Evolutionary conservation across 2,888 invertebrate species (phyloP).

Genomic region (Seira musarum): DNA sequence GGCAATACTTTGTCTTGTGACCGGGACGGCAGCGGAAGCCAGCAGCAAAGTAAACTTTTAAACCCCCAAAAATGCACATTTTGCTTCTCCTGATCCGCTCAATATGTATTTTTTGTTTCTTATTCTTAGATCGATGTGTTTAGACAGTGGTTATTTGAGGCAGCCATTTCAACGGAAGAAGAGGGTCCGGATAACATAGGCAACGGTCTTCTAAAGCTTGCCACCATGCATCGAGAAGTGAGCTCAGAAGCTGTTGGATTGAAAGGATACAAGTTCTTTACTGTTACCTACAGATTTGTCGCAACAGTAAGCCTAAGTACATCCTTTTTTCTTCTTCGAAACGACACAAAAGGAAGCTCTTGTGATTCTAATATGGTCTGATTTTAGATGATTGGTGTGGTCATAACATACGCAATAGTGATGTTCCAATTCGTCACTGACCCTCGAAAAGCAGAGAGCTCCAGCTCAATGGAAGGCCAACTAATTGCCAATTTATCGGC

Average conservation of each 20-base stretch:
- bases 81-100: no score
- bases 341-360: no score
- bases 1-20: constrained; percentile 35
- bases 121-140: constrained; percentile 39
- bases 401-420: constrained; percentile 41
- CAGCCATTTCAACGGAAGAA: constrained; percentile 22
- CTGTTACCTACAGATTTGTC: constrained; percentile 40
- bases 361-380: neutral
- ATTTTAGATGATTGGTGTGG: constrained; percentile 40
- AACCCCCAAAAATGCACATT: no score
- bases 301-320: constrained; percentile 44
- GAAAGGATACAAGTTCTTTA: constrained; percentile 50
- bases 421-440: constrained; percentile 52
- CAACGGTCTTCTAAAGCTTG: constrained; percentile 15
- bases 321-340: no score
- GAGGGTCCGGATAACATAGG: neutral
- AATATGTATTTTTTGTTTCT: no score
- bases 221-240: constrained; percentile 47
- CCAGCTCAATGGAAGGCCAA: no score
- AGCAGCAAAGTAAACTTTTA: constrained; percentile 35
- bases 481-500: no score
- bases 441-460: no score
- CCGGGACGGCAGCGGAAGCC: constrained; percentile 32
- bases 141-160: constrained; percentile 49
- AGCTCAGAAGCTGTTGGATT: constrained; percentile 47